Evolutionary conservation across 2,797 vertebrate genomes (phyloP).

Genomic region (Streptopelia turtur): DNA sequence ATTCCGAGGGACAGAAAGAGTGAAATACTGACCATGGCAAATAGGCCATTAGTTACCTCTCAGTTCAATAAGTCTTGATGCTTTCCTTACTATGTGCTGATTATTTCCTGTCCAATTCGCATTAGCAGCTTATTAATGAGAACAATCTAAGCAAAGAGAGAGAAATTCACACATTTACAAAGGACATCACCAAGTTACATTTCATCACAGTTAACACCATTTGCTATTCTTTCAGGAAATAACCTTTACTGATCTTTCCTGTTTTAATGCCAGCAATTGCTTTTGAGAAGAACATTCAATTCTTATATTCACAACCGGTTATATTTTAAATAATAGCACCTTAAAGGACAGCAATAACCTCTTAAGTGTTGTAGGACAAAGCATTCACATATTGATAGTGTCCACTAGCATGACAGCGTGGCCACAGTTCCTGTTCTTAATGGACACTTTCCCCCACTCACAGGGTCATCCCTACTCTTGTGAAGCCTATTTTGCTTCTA

Average conservation of each 20-base stretch:
- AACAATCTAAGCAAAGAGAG: conserved; percentile 55
- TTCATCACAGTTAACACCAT: conserved; percentile 59
- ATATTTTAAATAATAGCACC: conserved; percentile 55
- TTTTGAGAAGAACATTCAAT: conserved; percentile 38
- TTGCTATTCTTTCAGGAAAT: conserved; percentile 66
- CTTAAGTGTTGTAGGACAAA: conserved; percentile 16
- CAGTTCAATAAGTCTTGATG: conserved; percentile 72
- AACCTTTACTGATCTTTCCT: conserved; percentile 61
- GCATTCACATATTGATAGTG: conserved; percentile 4
- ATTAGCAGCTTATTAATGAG: conserved; percentile 74
- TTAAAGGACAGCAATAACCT: conserved; percentile 38
- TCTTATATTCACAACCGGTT: not conserved
- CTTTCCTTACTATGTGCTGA: conserved; percentile 72
- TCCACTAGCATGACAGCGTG: not conserved
- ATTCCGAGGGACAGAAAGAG: conserved; percentile 20
- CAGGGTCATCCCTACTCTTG: not conserved
- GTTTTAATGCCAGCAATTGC: conserved; percentile 55
- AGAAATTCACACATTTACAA: conserved; percentile 54
- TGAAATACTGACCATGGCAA: conserved; percentile 50
- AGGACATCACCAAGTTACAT: conserved; percentile 43
- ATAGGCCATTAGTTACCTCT: conserved; percentile 74
- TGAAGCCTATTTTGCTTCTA: not conserved
- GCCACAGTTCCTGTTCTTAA: conserved; percentile 5
- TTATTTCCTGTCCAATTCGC: conserved; percentile 74
- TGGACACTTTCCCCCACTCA: not conserved